Evolutionary conservation across 2,888 invertebrate species (phyloP).

Genomic region (Phaedon cochleariae): DNA sequence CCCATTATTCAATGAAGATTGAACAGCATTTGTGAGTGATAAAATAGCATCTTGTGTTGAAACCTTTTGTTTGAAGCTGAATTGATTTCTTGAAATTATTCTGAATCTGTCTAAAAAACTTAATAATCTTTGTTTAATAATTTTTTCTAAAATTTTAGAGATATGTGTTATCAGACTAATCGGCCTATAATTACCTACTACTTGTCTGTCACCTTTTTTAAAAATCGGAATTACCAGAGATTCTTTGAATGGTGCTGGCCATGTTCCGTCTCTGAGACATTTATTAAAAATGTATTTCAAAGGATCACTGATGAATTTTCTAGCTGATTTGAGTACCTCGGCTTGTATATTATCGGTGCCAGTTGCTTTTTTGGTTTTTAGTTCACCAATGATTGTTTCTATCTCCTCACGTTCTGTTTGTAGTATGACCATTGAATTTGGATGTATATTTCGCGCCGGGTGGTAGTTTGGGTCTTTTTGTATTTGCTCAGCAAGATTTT

Average conservation of each 20-base stretch:
- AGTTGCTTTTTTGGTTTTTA: not conserved
- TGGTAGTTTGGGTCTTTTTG: conserved; percentile 9
- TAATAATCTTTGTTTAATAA: not conserved
- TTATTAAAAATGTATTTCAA: not conserved
- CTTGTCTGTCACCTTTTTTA: not conserved
- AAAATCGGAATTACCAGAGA: not conserved
- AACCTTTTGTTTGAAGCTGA: conserved; percentile 3
- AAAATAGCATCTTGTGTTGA: conserved; percentile 3
- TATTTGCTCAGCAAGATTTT: not conserved
- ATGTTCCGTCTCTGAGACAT: not conserved
- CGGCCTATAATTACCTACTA: conserved; percentile 4
- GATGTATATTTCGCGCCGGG: not conserved
- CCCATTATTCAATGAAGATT: no score
- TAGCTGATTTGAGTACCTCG: not conserved
- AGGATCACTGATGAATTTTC: not conserved
- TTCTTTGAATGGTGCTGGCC: not conserved
- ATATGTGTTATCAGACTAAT: conserved; percentile 4
- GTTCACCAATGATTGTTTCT: not conserved
- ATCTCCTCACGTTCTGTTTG: not conserved
- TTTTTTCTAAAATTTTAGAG: conserved; percentile 1
- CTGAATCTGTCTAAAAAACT: no score
- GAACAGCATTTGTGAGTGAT: no score
- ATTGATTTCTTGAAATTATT: conserved; percentile 7
- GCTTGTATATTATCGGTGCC: not conserved
- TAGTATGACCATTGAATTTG: not conserved